phyloP scores from a whole-genome alignment of 2,113 vertebrate genomes.

The Cyprinodon variegatus region DNA sequence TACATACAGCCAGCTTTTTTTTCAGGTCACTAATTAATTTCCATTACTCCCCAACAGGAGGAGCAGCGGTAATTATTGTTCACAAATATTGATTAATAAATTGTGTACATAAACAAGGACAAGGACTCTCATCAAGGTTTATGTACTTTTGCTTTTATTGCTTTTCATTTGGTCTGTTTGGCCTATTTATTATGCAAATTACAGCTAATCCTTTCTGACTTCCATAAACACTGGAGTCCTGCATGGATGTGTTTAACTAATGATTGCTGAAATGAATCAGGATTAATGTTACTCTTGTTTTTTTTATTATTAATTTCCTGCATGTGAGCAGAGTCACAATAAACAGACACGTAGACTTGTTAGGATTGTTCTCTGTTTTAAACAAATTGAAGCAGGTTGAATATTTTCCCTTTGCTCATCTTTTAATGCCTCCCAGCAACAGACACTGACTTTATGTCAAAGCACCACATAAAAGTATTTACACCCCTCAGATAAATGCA shows the following conservation, averaged over 20 bases:
- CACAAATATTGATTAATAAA: constrained; percentile 96
- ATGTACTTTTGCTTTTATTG: constrained; percentile 63
- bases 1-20: constrained; percentile 83
- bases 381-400: background rate
- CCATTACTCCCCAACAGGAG: constrained; percentile 86
- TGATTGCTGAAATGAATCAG: constrained; percentile 54
- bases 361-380: background rate
- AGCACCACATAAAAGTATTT: background rate
- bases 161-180: constrained; percentile 58
- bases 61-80: constrained; percentile 90
- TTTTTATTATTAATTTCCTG: constrained; percentile 20
- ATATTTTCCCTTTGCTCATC: background rate
- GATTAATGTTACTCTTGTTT: constrained; percentile 42
- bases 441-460: background rate
- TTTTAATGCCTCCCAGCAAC: background rate
- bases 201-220: constrained; percentile 71
- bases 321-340: background rate
- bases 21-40: constrained; percentile 95
- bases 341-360: background rate
- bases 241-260: constrained; percentile 39
- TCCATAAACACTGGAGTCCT: constrained; percentile 54
- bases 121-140: constrained; percentile 78
- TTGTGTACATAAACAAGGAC: constrained; percentile 81
- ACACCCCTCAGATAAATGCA: background rate
- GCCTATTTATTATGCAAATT: constrained; percentile 75